A percentile compares a stretch with the other conserved stretches of the same genome.
These are phyloP conservation scores for Eristalis tenax DNA, from an alignment of 2,888 invertebrate species.

Conservation along the genomic window DNA sequence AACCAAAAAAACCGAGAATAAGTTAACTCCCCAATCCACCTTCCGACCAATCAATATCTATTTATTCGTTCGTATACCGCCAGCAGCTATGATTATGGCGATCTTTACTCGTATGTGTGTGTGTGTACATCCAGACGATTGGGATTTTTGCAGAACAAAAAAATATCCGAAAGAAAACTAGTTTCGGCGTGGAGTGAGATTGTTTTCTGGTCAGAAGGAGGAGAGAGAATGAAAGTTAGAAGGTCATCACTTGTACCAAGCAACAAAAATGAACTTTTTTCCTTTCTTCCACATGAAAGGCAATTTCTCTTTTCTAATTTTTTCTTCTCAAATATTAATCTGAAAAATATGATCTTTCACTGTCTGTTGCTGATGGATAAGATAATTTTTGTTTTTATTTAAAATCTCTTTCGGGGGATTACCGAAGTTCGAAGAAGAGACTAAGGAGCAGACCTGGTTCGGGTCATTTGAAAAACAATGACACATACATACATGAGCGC, in stretches of 20 bases:
- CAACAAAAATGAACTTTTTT: neutral
- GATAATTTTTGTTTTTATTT: neutral
- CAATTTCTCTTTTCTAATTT: neutral
- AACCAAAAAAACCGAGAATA: neutral
- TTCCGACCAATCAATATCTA: neutral
- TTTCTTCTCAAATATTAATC: neutral
- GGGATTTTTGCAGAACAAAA: neutral
- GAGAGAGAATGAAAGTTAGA: constrained; percentile 60
- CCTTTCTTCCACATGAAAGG: neutral
- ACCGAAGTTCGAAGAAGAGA: neutral
- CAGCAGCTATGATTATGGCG: neutral
- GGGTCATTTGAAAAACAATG: neutral
- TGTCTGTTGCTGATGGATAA: neutral
- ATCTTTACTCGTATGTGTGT: neutral
- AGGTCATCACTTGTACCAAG: constrained; percentile 23
- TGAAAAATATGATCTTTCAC: neutral
- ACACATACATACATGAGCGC: neutral
- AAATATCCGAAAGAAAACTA: neutral
- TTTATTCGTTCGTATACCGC: neutral
- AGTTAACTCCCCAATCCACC: neutral
- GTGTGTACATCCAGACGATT: neutral
- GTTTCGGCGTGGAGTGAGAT: neutral
- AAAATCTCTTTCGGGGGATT: neutral
- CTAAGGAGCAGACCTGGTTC: neutral
- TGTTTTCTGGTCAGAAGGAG: neutral